A percentile compares a stretch with the other conserved stretches of the same genome.
These are phyloP conservation scores for Otis tarda DNA, from an alignment of 2,113 vertebrate genomes.

Conservation along the genomic window DNA sequence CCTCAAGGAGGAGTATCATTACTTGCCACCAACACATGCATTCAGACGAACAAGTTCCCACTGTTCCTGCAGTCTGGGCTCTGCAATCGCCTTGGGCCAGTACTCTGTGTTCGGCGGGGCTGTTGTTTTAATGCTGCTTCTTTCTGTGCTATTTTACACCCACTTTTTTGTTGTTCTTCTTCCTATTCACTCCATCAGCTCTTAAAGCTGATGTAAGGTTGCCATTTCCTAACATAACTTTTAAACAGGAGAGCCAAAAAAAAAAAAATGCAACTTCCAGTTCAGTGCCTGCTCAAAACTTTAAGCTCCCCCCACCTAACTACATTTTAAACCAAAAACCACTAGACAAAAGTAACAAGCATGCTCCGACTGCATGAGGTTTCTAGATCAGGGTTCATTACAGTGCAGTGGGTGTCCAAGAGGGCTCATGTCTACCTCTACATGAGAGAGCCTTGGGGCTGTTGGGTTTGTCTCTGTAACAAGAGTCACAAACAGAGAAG, in stretches of 20 bases:
- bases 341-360: background rate
- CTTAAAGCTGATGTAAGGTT: background rate
- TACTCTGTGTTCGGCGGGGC: background rate
- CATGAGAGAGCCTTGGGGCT: background rate
- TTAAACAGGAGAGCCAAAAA: background rate
- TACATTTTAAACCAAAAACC: background rate
- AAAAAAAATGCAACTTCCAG: background rate
- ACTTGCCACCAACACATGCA: background rate
- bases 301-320: background rate
- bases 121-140: background rate
- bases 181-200: background rate
- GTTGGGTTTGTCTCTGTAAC: background rate
- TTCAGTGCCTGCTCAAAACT: background rate
- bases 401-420: background rate
- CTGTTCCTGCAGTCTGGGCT: background rate
- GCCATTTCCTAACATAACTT: background rate
- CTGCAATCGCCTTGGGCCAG: background rate
- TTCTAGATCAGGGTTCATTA: background rate
- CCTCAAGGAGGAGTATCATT: background rate
- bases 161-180: background rate
- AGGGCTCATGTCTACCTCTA: background rate
- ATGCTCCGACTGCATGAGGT: background rate
- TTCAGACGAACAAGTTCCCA: background rate
- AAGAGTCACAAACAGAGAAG: background rate
- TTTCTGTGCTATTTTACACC: background rate